Evolutionary conservation across 2,113 vertebrate genomes (phyloP), one percentile per base, ranked within the genome.

Genomic region (Pelvicachromis taeniatus): DNA sequence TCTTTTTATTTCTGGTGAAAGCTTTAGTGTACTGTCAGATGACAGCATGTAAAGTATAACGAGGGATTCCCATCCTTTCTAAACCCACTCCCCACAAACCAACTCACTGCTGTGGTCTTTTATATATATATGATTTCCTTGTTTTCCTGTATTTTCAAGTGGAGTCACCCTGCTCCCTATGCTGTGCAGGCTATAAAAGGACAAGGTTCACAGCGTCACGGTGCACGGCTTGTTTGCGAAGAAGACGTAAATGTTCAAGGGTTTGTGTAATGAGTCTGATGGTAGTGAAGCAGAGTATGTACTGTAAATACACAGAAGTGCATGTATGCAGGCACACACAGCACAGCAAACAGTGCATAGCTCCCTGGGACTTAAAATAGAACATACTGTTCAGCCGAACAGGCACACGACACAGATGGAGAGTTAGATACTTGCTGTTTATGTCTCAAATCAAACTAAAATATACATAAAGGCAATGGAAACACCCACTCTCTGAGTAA

Each of bases 191-290:
- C 82, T 87, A 52, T 26, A 56, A 84, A 85, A 83, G 83, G 88
- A 42, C 84, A 85, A 86, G 54, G 92, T 93, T 92, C 81, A 83
- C 73, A 55, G 75, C 33, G 54, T 61, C 65, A 31, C 14, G 17
- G 48, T 1, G 13, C 73, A 29, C 10, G 29, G 26, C 61, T 91
- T 93, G 93, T 93, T 94, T 89, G 86, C 56, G 35, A 50, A 86
- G 91, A 83, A 65, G 79, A 63, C 8, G 45, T 13, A 52, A 81
- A 73, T 63, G 81, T 78, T 80, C 84, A 81, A 38, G 77, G 80
- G 54, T 80, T 90, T 89, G 85, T 82, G 88, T 88, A 92, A 93
- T 84, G 87, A 86, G 79, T 54, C 87, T 83, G 88, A 82, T 70
- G 78, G 80, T 75, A 84, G 85, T 23, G 65, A 89, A 88, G 92